phyloP scores from a whole-genome alignment of 2,113 vertebrate species.

The Calidris pygmaea region DNA sequence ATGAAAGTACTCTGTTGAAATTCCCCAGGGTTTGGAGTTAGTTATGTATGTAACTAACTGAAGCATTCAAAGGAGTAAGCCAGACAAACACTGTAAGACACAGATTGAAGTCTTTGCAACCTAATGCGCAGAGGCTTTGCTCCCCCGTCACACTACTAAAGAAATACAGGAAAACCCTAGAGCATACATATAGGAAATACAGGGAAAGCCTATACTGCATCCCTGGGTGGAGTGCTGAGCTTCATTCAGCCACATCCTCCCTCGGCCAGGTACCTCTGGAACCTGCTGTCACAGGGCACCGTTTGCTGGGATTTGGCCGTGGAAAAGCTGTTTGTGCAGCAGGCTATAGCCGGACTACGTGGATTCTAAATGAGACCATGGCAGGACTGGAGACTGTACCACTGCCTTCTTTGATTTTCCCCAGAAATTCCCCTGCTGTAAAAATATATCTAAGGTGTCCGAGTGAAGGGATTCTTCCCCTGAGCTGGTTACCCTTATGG shows the following conservation, averaged over 20 bases:
- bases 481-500: not conserved
- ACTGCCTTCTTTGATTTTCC: not conserved
- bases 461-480: not conserved
- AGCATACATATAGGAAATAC: not conserved
- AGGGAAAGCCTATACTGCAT: not conserved
- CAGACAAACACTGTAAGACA: not conserved
- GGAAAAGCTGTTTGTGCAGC: not conserved
- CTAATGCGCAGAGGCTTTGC: not conserved
- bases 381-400: too few species aligned
- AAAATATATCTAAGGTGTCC: not conserved
- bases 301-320: not conserved
- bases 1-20: not conserved
- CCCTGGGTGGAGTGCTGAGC: accelerated
- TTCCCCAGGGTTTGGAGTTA: not conserved
- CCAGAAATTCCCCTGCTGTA: not conserved
- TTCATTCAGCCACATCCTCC: not conserved
- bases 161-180: not conserved
- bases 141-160: not conserved
- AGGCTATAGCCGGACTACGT: not conserved
- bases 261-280: not conserved
- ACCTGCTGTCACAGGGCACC: not conserved
- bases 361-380: not conserved
- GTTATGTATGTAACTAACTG: not conserved
- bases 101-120: not conserved
- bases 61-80: not conserved